These are phyloP conservation scores for Paedocypris micromegethes DNA, from an alignment of 2,797 vertebrate genomes.

Conservation along the genomic window DNA sequence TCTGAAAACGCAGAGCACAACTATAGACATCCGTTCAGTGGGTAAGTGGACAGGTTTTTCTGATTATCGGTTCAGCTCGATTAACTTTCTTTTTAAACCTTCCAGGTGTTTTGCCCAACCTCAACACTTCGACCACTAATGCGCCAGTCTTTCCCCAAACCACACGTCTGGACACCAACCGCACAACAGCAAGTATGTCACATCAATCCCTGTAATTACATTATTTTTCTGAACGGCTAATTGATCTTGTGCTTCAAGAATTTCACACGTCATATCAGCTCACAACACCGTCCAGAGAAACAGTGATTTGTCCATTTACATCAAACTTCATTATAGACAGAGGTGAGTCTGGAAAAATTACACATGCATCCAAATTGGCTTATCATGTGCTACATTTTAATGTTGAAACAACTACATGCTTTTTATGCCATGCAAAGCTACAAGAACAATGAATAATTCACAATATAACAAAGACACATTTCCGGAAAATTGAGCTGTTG, in stretches of 20 bases:
- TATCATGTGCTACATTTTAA: too few relatives aligned
- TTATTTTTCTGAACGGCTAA: too few relatives aligned
- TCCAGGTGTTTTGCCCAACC: slow-evolving; percentile 15
- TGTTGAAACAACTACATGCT: too few relatives aligned
- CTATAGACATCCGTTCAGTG: slow-evolving; percentile 53
- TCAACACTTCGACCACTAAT: slow-evolving; percentile 4
- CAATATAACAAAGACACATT: too few relatives aligned
- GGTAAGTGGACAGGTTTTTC: slow-evolving; percentile 43
- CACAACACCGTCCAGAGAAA: background rate
- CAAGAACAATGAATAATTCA: too few relatives aligned
- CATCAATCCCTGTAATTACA: background rate
- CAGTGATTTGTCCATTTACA: background rate
- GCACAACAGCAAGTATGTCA: slow-evolving; percentile 24
- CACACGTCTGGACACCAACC: background rate
- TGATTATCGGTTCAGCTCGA: too few relatives aligned
- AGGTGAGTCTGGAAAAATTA: slow-evolving; percentile 11
- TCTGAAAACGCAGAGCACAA: slow-evolving; percentile 49
- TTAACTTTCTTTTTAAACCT: background rate
- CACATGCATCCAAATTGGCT: too few relatives aligned
- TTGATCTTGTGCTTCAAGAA: slow-evolving; percentile 4
- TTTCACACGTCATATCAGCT: slow-evolving; percentile 1
- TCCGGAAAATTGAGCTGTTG: too few relatives aligned
- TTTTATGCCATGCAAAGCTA: too few relatives aligned
- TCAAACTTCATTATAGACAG: background rate
- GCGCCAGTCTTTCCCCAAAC: slow-evolving; percentile 1